Conservation (phyloP, 2,797 vertebrate genomes). For the Pipistrellus pygmaeus region DNA sequence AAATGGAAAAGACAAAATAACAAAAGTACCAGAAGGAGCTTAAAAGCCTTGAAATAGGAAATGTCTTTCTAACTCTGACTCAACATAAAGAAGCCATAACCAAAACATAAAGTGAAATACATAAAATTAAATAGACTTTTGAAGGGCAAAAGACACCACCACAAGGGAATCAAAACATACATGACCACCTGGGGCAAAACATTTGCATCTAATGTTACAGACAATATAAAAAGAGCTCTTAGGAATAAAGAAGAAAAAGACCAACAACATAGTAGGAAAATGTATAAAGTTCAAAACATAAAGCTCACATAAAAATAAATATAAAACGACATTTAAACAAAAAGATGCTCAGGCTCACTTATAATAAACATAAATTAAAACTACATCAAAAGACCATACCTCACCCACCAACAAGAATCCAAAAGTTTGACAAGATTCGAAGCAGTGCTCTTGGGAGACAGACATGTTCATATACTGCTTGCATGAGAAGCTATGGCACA, state of each 20-base stretch:
- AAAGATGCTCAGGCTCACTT: conserved; percentile 21
- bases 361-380: conserved; percentile 21
- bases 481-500: neutral
- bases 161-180: conserved; percentile 27
- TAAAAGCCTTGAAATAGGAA: conserved; percentile 25
- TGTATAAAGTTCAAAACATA: conserved; percentile 10
- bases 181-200: neutral
- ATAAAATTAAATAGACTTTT: conserved; percentile 45
- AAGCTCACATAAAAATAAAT: conserved; percentile 24
- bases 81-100: conserved; percentile 39
- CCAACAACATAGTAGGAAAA: neutral
- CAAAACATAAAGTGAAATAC: conserved; percentile 12
- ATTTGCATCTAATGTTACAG: neutral
- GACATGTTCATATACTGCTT: neutral
- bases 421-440: neutral
- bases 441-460: neutral
- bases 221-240: conserved; percentile 22
- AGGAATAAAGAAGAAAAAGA: conserved; percentile 63
- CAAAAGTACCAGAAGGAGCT: conserved; percentile 52
- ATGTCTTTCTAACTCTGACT: conserved; percentile 50
- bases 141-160: neutral
- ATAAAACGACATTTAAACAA: conserved; percentile 34
- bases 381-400: conserved; percentile 2
- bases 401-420: conserved; percentile 30
- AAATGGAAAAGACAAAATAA: conserved; percentile 38